Conservation (phyloP, 2,888 invertebrate species). For the Phortica magna region DNA sequence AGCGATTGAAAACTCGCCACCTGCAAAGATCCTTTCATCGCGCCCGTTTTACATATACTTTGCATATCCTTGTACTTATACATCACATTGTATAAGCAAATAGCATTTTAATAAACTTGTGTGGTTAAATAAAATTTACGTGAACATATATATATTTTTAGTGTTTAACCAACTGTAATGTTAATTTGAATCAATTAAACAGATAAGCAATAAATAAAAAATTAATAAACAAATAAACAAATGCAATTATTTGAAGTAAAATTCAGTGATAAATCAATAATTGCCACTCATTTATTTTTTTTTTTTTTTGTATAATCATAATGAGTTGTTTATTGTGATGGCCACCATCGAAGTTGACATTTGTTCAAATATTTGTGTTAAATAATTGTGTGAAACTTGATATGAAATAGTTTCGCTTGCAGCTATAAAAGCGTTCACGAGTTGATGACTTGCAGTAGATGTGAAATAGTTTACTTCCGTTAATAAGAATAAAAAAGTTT, state of each 20-base stretch:
- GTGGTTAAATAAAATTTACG: background rate
- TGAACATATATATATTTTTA: background rate
- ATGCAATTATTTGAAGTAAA: conserved; percentile 41
- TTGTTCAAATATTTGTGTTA: conserved; percentile 54
- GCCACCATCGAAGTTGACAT: conserved; percentile 40
- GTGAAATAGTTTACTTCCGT: conserved; percentile 5
- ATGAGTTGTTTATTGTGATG: conserved; percentile 22
- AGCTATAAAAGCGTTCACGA: conserved; percentile 5
- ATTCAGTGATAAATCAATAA: conserved; percentile 15
- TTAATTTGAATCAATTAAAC: background rate
- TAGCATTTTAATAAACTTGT: conserved; percentile 21
- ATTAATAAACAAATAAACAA: conserved; percentile 32
- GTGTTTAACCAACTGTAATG: background rate
- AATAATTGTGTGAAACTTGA: background rate
- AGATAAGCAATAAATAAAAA: background rate
- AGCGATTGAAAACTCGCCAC: background rate
- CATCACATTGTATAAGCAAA: background rate
- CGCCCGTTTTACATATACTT: background rate
- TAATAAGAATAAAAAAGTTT: background rate
- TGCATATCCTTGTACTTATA: background rate
- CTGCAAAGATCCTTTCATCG: background rate
- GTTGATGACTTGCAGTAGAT: background rate
- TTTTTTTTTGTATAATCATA: background rate
- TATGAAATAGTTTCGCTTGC: background rate
- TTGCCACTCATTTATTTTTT: background rate